Conservation (phyloP, 1,140 invertebrate genomes). For the Halictus rubicundus region DNA sequence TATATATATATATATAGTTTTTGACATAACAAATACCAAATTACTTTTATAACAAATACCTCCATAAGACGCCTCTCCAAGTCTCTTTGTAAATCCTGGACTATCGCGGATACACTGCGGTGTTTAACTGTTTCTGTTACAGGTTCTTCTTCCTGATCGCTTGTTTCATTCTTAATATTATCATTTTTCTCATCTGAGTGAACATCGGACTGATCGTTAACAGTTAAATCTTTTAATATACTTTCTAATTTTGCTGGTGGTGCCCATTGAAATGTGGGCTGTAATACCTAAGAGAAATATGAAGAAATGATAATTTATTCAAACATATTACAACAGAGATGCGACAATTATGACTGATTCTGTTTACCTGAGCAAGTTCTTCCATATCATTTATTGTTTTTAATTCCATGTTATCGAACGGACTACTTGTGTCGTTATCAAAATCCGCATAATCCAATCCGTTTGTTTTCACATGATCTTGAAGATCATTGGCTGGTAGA, state of each 20-base stretch:
- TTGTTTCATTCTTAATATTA: conserved; percentile 63
- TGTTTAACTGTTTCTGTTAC: conserved; percentile 80
- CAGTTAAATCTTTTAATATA: conserved; percentile 69
- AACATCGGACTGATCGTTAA: conserved; percentile 58
- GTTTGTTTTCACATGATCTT: conserved; percentile 70
- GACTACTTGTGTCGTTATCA: conserved; percentile 93
- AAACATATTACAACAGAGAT: background rate
- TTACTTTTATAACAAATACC: conserved; percentile 58
- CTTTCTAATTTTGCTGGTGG: conserved; percentile 70
- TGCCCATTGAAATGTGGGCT: conserved; percentile 76
- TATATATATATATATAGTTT: background rate
- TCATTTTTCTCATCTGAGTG: conserved; percentile 61
- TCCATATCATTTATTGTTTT: conserved; percentile 95
- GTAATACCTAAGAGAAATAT: conserved; percentile 70
- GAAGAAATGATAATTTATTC: background rate
- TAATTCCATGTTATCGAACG: conserved; percentile 94
- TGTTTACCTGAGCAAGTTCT: conserved; percentile 87
- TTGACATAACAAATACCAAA: too few species aligned
- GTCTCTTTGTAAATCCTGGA: conserved; percentile 86
- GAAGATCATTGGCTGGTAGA: conserved; percentile 69
- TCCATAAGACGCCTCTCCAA: conserved; percentile 81
- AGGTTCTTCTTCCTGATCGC: conserved; percentile 68
- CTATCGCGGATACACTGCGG: conserved; percentile 86
- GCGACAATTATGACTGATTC: background rate
- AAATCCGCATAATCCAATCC: conserved; percentile 88